phyloP scores from a whole-genome alignment of 2,888 invertebrate species.

The Athripsodes cinereus region DNA sequence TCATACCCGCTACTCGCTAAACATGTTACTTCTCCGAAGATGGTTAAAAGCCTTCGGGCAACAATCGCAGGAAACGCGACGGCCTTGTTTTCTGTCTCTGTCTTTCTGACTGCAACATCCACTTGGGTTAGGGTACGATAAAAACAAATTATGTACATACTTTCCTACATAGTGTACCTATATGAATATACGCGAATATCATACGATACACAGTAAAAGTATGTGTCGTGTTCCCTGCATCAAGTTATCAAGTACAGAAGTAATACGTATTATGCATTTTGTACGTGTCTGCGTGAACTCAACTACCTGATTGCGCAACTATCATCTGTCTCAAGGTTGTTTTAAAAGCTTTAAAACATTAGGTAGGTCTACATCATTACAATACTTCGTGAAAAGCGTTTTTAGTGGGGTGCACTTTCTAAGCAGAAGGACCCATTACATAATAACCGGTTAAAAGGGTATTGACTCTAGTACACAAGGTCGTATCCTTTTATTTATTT shows the following conservation, averaged over 20 bases:
- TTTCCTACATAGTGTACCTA: not conserved
- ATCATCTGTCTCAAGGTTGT: constrained; percentile 1
- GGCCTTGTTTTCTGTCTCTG: constrained; percentile 11
- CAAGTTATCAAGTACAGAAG: no score
- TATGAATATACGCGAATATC: not conserved
- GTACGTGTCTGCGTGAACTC: no score
- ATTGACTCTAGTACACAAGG: no score
- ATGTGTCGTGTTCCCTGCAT: no score
- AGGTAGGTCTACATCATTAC: no score
- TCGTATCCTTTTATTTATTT: no score
- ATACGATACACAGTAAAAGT: not conserved
- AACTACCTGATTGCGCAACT: not conserved
- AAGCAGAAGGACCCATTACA: no score
- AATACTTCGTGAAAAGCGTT: no score
- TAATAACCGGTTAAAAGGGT: no score
- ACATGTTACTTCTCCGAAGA: constrained; percentile 1
- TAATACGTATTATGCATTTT: no score
- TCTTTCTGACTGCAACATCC: not conserved
- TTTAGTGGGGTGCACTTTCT: no score
- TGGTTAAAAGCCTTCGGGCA: constrained; percentile 6
- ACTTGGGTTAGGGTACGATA: no score
- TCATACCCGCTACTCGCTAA: not conserved
- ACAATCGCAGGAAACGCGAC: constrained; percentile 14
- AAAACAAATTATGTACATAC: not conserved
- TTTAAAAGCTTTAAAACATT: not conserved